phyloP scores from a whole-genome alignment of 2,888 invertebrate genomes.

The Eilema depressum region DNA sequence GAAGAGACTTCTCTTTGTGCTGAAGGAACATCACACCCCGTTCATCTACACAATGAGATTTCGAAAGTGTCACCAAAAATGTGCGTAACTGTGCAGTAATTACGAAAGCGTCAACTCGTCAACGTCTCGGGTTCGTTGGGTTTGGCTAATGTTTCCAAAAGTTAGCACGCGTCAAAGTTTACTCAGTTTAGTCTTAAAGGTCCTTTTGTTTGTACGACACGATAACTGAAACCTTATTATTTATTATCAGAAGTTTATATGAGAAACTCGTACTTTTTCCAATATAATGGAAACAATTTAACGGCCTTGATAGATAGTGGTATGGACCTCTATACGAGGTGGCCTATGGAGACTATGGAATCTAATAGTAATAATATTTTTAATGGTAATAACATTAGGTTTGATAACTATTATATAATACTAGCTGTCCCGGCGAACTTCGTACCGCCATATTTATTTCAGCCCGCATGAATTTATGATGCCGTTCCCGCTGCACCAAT shows the following conservation, averaged over 20 bases:
- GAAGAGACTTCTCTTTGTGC: background rate
- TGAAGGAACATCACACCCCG: background rate
- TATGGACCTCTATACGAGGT: too few species aligned
- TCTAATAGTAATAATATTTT: too few species aligned
- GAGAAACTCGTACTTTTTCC: too few species aligned
- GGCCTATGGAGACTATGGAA: too few species aligned
- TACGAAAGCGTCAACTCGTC: slow-evolving; percentile 41
- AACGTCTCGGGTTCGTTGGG: slow-evolving; percentile 49
- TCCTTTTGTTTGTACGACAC: slow-evolving; percentile 12
- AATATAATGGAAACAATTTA: too few species aligned
- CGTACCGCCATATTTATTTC: too few species aligned
- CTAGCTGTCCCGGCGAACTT: too few species aligned
- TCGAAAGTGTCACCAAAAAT: slow-evolving; percentile 29
- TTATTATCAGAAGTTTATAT: background rate
- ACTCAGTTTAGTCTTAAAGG: slow-evolving; percentile 36
- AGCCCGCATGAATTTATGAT: too few species aligned
- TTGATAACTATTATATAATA: too few species aligned
- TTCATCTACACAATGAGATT: background rate
- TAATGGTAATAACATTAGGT: too few species aligned
- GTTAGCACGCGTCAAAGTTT: slow-evolving; percentile 57
- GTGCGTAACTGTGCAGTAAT: slow-evolving; percentile 40
- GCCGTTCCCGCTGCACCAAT: too few species aligned
- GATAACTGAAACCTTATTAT: slow-evolving; percentile 1
- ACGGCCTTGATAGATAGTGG: too few species aligned
- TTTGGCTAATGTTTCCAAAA: slow-evolving; percentile 56